Base-by-base conservation (phyloP, 2,888 invertebrate genomes). In the Chrysolina haemoptera region DNA sequence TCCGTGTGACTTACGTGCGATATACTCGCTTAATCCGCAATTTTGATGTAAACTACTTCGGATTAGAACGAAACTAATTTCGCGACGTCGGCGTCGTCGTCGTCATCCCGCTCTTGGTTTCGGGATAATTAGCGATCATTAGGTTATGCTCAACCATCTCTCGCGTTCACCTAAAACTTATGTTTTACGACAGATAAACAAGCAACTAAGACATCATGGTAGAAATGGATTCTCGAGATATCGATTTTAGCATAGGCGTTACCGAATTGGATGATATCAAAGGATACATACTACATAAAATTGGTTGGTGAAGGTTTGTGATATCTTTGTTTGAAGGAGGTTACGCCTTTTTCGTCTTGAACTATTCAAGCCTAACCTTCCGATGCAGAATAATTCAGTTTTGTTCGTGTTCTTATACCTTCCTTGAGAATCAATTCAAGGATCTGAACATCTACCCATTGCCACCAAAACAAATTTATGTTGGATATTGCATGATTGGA, bases 111-210 rank as follows among this genome's bases (percentile, higher is more conserved):
- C 16, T 16, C 27, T 59, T 71, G 77, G 79, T 80, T 81, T 79
- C 78, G 74, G 77, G 77, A 80, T 84, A 84, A 84, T 84, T 84
- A 84, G 82, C 79, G 82, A 83, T 84, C 84, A 83, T 84, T 84
- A 83, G 80, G 84, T 82, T 81, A 82, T 78, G 81, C 79, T 79
- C 78, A 77, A 79, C 78, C 79, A 81, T 66, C 53, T 82, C 82
- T 80, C 73, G 74, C 76, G 75, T 78, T 78, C 76, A 76, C 80
- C 80, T 81, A 40, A 53, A 83, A 83, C 83, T 83, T 83, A 82
- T 83, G 82, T 83, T 84, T 84, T 81, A 82, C 80, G 80, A 79
- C 82, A 74, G 79, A 82, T 81, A 80, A 81, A 82, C 81, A 82
- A 80, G 78, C 75, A 79, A 80, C 78, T 79, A 79, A 82, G 81